A percentile compares a stretch with the other conserved stretches of the same genome.
These are phyloP conservation scores for Phylloscopus trochiloides DNA, from an alignment of 2,113 vertebrate genomes.

Conservation along the genomic window DNA sequence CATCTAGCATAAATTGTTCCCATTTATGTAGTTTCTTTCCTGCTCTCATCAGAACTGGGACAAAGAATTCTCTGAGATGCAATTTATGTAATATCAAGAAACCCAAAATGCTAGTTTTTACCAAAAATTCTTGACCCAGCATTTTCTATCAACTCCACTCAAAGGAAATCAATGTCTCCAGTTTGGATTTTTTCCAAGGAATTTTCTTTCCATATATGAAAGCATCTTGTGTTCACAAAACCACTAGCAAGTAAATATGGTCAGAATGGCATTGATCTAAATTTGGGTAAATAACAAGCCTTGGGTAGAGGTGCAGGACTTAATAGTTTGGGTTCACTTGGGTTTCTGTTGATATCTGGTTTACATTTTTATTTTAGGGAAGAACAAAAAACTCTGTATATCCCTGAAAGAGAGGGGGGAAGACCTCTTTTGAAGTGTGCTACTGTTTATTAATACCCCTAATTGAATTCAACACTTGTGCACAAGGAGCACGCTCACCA, in stretches of 20 bases:
- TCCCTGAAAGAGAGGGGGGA: not conserved
- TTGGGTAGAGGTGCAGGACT: not conserved
- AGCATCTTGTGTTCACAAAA: conserved; percentile 15
- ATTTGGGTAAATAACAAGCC: conserved; percentile 20
- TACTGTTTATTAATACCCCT: not conserved
- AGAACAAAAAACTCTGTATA: not conserved
- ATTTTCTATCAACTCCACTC: not conserved
- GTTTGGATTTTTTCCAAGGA: not conserved
- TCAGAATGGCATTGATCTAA: not conserved
- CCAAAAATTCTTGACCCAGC: not conserved
- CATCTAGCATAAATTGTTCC: not conserved
- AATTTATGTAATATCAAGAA: not conserved
- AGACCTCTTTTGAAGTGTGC: not conserved
- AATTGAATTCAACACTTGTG: not conserved
- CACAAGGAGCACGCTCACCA: not conserved
- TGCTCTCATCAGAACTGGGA: not conserved
- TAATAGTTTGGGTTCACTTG: not conserved
- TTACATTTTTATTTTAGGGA: not conserved
- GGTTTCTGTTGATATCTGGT: not conserved
- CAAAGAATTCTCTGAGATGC: not conserved
- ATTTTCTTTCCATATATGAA: conserved; percentile 23
- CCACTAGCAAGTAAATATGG: not conserved
- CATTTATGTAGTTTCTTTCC: not conserved
- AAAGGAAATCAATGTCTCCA: not conserved
- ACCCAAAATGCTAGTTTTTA: conserved; percentile 10